Evolutionary conservation across 1,140 invertebrate genomes (phyloP), one percentile per base, ranked within the genome.

Genomic region (Glossosoma conforme): DNA sequence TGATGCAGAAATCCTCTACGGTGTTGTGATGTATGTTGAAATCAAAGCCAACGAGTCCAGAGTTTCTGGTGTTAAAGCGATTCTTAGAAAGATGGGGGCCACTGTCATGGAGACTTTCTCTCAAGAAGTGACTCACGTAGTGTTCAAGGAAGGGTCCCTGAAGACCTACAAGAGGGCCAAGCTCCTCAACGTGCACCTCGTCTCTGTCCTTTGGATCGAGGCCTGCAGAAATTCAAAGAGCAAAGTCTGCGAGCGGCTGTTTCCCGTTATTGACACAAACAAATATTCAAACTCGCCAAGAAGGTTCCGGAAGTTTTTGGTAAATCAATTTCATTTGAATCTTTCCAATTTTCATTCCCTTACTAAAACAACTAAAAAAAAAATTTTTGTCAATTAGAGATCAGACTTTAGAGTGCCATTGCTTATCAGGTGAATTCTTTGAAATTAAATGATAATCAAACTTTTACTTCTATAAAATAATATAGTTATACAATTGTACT

Each of bases 1-100:
- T 19, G 35, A 46, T 20, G 44, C 33, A 18, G 38, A 48, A 37
- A 40, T 38, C 2, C 19, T 44, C 3, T 53, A 57, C 56, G 72
- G 66, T 11, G 62, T 75, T 38, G 58, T 67, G 11, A 72, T 62
- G 10, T 75, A 67, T 62, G 69, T 74, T 32, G 75, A 77, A 60
- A 65, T 76, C 24, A 61, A 60, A 44, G 60, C 61, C n/a, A 60
- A 61, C 54, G 61, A 65, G 44, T 63, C 72, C 49, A 53, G 62
- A 25, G 69, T 70, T 17, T 40, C 44, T 17, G 65, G 65, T 13
- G 62, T 68, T 1, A 69, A 69, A 59, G 43, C 53, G 17, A 52
- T 71, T 35, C 58, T 76, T 25, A 48, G 52, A 37, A 56, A 60
- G 20, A 64, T 76, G 58, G 75, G 75, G 33, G 73, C 74, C 21